These are phyloP conservation scores for Littorina saxatilis DNA, from an alignment of 1,140 invertebrate genomes.

Conservation along the genomic window DNA sequence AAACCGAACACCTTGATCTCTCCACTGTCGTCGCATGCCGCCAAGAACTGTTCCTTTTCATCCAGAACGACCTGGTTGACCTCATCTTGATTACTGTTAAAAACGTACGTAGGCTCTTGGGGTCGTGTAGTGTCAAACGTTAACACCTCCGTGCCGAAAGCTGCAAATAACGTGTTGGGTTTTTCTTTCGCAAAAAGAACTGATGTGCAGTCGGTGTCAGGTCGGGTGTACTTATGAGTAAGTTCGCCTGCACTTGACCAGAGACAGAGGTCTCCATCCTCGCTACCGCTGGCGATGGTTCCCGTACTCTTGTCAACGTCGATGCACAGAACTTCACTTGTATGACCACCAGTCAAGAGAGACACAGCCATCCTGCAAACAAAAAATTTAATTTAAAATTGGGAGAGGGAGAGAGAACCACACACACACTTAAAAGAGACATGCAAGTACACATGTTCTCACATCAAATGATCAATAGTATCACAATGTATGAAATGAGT, in stretches of 20 bases:
- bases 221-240: constrained; percentile 46
- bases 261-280: constrained; percentile 65
- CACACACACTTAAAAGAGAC: too few relatives aligned
- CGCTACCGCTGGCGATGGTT: constrained; percentile 62
- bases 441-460: too few relatives aligned
- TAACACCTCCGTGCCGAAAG: constrained; percentile 59
- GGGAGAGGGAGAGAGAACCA: too few relatives aligned
- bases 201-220: constrained; percentile 63
- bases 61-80: constrained; percentile 68
- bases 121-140: constrained; percentile 53
- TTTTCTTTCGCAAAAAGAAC: constrained; percentile 59
- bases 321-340: constrained; percentile 75
- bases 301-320: constrained; percentile 53
- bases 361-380: constrained; percentile 7
- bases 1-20: constrained; percentile 68
- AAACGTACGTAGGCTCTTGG: constrained; percentile 50
- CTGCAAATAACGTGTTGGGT: constrained; percentile 63
- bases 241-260: constrained; percentile 67
- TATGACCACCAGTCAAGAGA: constrained; percentile 72
- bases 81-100: constrained; percentile 66
- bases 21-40: constrained; percentile 70
- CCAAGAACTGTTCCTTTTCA: constrained; percentile 67
- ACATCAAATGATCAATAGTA: too few relatives aligned
- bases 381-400: too few relatives aligned
- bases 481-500: too few relatives aligned